A percentile compares a stretch with the other conserved stretches of the same genome.
Conservation (phyloP, 2,888 invertebrate genomes). For the Ommatoiulus sabulosus region DNA sequence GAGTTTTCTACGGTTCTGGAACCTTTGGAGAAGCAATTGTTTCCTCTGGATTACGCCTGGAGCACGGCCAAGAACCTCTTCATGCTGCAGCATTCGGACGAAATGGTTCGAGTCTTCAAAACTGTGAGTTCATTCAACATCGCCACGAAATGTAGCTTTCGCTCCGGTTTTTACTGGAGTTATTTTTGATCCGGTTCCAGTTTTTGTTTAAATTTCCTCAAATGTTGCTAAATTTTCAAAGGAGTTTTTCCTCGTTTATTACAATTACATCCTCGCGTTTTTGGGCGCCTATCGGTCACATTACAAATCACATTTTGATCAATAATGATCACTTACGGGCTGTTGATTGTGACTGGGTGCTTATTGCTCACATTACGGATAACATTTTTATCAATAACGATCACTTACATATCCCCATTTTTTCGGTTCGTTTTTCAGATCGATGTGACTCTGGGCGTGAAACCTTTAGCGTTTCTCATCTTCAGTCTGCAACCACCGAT, state of each 20-base stretch:
- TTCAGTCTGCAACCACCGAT: constrained; percentile 82
- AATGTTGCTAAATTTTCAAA: constrained; percentile 53
- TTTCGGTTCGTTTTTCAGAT: constrained; percentile 73
- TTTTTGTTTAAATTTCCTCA: not conserved
- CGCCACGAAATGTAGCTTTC: too few relatives aligned
- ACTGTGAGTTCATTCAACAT: constrained; percentile 64
- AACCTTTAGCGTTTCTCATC: constrained; percentile 83
- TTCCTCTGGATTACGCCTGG: constrained; percentile 85
- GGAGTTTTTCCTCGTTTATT: too few relatives aligned
- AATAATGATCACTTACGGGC: too few relatives aligned
- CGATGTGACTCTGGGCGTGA: constrained; percentile 73
- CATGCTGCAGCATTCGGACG: constrained; percentile 74
- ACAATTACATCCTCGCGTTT: constrained; percentile 84
- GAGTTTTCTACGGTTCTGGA: constrained; percentile 78
- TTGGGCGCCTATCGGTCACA: too few relatives aligned
- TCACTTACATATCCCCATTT: constrained; percentile 80
- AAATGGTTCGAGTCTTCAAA: constrained; percentile 63
- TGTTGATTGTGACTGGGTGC: too few relatives aligned
- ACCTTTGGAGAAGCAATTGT: constrained; percentile 79
- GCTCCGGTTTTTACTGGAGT: too few relatives aligned
- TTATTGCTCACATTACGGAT: too few relatives aligned
- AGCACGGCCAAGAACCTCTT: constrained; percentile 87
- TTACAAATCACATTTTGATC: too few relatives aligned
- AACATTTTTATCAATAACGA: too few relatives aligned
- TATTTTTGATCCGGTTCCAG: not conserved